These are phyloP conservation scores for Rhadinocentrus ornatus DNA, from an alignment of 2,797 vertebrate species.

Conservation along the genomic window DNA sequence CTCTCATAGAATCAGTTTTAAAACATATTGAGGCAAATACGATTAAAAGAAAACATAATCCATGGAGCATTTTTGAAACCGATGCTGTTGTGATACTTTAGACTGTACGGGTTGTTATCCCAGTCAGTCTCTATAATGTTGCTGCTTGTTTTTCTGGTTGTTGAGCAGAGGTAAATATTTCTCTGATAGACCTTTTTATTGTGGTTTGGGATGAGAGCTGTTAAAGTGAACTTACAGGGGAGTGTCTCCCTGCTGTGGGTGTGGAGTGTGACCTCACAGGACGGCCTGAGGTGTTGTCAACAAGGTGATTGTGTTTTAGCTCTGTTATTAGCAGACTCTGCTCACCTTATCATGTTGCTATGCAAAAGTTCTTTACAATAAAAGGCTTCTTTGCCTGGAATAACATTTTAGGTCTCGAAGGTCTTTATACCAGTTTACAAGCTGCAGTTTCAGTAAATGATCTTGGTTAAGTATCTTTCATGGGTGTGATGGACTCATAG, in stretches of 20 bases:
- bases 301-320: conserved; percentile 18
- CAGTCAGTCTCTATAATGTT: background rate
- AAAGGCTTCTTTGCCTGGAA: background rate
- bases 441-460: background rate
- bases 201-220: background rate
- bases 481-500: conserved; percentile 6
- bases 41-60: background rate
- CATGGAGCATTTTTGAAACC: background rate
- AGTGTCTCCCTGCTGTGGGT: conserved; percentile 14
- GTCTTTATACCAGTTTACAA: conserved; percentile 9
- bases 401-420: background rate
- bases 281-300: conserved; percentile 6
- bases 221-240: conserved; percentile 4
- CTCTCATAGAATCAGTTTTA: background rate
- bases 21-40: background rate
- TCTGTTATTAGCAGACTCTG: background rate
- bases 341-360: background rate
- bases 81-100: background rate
- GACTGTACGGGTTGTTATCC: background rate
- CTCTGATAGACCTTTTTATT: background rate
- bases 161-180: background rate
- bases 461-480: conserved; percentile 4
- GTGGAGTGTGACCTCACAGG: conserved; percentile 2
- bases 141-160: background rate
- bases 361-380: background rate